These are phyloP conservation scores for Nipponacmea schrenckii DNA, from an alignment of 2,888 invertebrate genomes.

Conservation along the genomic window DNA sequence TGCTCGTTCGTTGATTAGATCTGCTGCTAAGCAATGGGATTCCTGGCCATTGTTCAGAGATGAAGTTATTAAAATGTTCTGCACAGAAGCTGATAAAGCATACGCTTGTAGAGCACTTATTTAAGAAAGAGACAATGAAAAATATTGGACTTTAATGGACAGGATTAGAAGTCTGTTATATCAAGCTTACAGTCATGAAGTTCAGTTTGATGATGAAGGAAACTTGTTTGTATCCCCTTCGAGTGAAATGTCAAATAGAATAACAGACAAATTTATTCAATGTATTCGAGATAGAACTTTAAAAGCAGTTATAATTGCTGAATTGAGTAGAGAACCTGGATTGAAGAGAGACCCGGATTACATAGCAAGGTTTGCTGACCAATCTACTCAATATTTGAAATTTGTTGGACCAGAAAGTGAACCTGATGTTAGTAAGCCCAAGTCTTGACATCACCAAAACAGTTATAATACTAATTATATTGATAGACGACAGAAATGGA, in stretches of 20 bases:
- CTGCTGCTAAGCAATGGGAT: neutral
- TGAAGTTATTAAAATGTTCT: neutral
- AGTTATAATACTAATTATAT: neutral
- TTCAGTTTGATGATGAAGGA: neutral
- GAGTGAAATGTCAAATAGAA: neutral
- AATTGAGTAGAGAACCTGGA: neutral
- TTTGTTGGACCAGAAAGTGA: too few relatives aligned
- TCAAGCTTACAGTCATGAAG: neutral
- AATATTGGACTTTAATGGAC: conserved; percentile 1
- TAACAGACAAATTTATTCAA: neutral
- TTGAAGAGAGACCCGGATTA: neutral
- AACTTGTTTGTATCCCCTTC: neutral
- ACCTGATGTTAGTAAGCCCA: neutral
- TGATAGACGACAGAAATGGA: neutral
- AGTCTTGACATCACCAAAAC: neutral
- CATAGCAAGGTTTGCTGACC: neutral
- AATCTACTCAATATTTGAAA: neutral
- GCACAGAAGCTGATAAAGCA: neutral
- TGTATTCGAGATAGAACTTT: neutral
- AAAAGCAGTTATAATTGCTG: neutral
- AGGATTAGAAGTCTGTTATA: neutral
- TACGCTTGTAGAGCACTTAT: neutral
- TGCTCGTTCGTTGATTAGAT: neutral
- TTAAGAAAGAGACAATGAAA: neutral
- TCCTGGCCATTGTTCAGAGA: neutral